Evolutionary conservation across 2,888 invertebrate genomes (phyloP), one percentile per base, ranked within the genome.

Genomic region (Synergus gifuensis): DNA sequence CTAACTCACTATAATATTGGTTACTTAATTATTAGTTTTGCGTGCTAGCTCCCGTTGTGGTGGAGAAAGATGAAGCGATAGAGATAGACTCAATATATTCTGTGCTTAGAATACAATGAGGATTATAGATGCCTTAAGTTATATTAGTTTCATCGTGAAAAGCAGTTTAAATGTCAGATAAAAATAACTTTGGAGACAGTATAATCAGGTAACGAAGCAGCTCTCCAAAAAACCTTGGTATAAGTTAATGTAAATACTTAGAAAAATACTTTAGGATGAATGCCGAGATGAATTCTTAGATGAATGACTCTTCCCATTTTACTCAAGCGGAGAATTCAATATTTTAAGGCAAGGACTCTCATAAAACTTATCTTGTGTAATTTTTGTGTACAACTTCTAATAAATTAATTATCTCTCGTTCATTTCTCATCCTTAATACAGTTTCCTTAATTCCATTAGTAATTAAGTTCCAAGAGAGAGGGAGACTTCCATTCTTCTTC

Each of bases 221-320:
- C 36, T 73, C 44, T 54, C 18, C 22, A 16, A 77, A n/a, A 73
- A n/a, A 54, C 54, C n/a, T 69, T 46, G 22, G 36, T 14, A 85
- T 84, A 84, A 84, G 86, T 88, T 87, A 87, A 88, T 88, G 87
- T 88, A 87, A 86, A 87, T 87, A 89, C 44, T 36, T 36, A 36
- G 36, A 36, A 36, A 36, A 36, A 36, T 36, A 36, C 36, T 36
- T 36, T 36, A 36, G 36, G 5, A 36, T 36, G 36, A 36, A 36
- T 36, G 36, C 0, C 5, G 4, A 5, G 36, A 4, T 36, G 4
- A 36, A 36, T 36, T 0, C 36, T 36, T 5, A 7, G 36, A 36
- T 36, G 36, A 36, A 36, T 36, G 36, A 36, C 36, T 4, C 36
- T 36, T 36, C 36, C 36, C 7, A 36, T 36, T 36, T 36, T 5